Conservation (phyloP, 2,113 vertebrate species). For the Apodemus sylvaticus region DNA sequence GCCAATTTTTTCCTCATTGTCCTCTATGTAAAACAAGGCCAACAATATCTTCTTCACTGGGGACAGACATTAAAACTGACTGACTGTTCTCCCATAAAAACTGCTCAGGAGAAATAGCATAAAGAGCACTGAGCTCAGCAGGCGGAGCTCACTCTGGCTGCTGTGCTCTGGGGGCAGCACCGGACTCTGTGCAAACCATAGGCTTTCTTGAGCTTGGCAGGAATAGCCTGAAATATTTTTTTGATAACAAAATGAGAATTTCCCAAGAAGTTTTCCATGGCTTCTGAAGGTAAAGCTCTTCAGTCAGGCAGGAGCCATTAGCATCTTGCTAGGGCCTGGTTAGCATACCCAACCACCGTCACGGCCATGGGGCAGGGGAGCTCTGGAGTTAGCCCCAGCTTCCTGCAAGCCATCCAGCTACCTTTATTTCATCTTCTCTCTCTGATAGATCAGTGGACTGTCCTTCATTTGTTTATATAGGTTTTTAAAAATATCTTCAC, state of each 20-base stretch:
- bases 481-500: not conserved
- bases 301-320: not conserved
- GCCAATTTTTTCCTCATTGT: conserved; percentile 38
- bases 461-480: not conserved
- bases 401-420: not conserved
- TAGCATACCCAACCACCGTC: not conserved
- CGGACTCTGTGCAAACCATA: not conserved
- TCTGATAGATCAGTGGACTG: not conserved
- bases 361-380: not conserved
- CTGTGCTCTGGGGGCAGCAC: not conserved
- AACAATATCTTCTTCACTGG: not conserved
- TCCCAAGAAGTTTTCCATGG: not conserved
- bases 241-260: not conserved
- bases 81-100: not conserved
- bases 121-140: not conserved
- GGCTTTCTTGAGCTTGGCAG: not conserved
- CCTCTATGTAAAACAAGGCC: conserved; percentile 18
- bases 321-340: not conserved
- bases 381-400: not conserved
- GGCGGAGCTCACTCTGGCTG: not conserved
- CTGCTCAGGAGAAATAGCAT: not conserved
- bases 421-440: not conserved
- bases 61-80: not conserved
- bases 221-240: not conserved
- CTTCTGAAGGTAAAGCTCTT: not conserved